Conservation (phyloP, 2,797 vertebrate genomes). For the Eurystomus glaucurus region DNA sequence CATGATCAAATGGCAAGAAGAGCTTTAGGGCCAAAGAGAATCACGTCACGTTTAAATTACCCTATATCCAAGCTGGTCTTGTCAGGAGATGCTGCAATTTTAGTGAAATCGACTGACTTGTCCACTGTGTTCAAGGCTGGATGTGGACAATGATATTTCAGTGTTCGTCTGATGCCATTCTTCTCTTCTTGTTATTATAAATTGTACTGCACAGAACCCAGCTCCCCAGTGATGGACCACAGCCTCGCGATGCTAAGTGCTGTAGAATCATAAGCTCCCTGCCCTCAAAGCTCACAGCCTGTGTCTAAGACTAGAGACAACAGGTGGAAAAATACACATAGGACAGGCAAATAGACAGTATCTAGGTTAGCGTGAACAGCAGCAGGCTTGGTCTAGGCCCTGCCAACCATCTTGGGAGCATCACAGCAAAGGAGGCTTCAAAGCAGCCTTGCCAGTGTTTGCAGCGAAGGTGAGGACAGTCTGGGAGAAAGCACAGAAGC, state of each 20-base stretch:
- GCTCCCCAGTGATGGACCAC: background rate
- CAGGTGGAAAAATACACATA: fast-evolving
- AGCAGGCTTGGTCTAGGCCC: background rate
- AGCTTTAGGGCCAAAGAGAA: background rate
- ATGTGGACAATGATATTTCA: background rate
- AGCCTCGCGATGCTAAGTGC: background rate
- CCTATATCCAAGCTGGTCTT: background rate
- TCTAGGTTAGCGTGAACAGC: background rate
- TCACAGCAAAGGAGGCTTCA: background rate
- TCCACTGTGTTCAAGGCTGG: background rate
- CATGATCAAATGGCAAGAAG: background rate
- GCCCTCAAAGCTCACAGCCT: background rate
- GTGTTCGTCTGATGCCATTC: background rate
- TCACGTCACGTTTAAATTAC: background rate
- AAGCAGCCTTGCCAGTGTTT: background rate
- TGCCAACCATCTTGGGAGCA: background rate
- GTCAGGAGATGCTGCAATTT: background rate
- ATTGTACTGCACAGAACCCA: background rate
- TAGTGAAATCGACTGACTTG: background rate
- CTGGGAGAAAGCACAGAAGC: background rate
- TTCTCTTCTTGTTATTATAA: background rate
- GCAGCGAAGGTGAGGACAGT: background rate
- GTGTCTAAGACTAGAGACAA: background rate
- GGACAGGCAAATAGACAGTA: background rate
- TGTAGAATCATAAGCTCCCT: background rate